These are phyloP conservation scores for Meles meles DNA, from an alignment of 2,113 vertebrate genomes.

Conservation along the genomic window DNA sequence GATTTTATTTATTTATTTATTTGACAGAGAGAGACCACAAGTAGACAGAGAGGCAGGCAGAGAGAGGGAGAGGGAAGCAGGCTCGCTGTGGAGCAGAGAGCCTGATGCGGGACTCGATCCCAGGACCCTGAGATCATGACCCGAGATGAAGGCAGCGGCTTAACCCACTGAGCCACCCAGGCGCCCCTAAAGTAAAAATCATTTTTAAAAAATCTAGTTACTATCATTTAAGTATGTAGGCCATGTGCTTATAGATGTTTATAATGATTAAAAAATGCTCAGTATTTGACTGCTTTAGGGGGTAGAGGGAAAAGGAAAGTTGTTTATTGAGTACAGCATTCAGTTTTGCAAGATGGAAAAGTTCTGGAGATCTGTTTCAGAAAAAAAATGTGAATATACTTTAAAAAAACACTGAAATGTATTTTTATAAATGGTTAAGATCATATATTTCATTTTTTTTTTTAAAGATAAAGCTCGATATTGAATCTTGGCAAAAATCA, in stretches of 20 bases:
- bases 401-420: background rate
- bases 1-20: too few relatives aligned
- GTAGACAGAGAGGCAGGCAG: too few relatives aligned
- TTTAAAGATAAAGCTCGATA: background rate
- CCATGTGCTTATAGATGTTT: background rate
- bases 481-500: background rate
- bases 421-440: background rate
- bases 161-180: too few relatives aligned
- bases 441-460: background rate
- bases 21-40: too few relatives aligned
- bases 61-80: too few relatives aligned
- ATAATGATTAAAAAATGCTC: background rate
- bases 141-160: too few relatives aligned
- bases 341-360: background rate
- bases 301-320: background rate
- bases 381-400: background rate
- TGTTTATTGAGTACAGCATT: background rate
- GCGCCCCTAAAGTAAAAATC: background rate
- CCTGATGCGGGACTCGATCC: too few relatives aligned
- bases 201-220: background rate
- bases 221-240: background rate
- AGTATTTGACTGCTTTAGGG: background rate
- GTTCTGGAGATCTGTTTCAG: background rate
- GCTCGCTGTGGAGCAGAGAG: too few relatives aligned
- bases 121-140: too few relatives aligned